phyloP scores from a whole-genome alignment of 2,113 vertebrate genomes.

The Salvator merianae region DNA sequence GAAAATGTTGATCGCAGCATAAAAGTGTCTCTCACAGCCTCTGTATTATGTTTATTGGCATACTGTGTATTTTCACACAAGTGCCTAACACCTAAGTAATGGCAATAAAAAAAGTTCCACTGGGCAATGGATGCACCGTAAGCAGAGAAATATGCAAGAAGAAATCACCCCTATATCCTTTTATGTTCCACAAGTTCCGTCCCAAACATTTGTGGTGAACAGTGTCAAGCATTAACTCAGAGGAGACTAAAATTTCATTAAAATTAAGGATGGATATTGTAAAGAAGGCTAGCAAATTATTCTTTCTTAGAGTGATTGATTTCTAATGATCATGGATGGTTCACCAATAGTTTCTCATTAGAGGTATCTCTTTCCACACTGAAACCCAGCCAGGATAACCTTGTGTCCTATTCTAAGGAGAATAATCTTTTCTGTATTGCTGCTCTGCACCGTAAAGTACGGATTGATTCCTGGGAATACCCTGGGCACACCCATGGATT shows the following conservation, averaged over 20 bases:
- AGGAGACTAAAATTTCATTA: neutral
- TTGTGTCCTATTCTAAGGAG: neutral
- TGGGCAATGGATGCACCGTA: neutral
- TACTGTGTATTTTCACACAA: constrained; percentile 36
- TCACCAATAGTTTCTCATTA: neutral
- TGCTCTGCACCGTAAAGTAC: too few species aligned
- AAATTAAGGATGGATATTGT: neutral
- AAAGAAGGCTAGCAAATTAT: neutral
- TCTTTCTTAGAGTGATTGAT: neutral
- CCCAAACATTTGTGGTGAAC: neutral
- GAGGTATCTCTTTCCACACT: too few species aligned
- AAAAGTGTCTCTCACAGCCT: constrained; percentile 39
- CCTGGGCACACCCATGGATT: too few species aligned
- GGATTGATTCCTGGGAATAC: too few species aligned
- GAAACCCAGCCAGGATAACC: neutral
- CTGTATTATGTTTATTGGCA: constrained; percentile 40
- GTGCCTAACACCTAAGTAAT: constrained; percentile 4
- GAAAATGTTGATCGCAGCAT: constrained; percentile 46
- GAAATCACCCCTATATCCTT: neutral
- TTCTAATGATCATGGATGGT: neutral
- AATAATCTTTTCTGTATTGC: neutral
- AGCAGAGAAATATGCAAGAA: constrained; percentile 25
- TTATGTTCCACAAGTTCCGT: constrained; percentile 6
- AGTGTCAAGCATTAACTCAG: neutral
- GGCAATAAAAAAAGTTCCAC: neutral